Base-by-base conservation (phyloP, 2,888 invertebrate genomes). In the Ennomos quercinarius region DNA sequence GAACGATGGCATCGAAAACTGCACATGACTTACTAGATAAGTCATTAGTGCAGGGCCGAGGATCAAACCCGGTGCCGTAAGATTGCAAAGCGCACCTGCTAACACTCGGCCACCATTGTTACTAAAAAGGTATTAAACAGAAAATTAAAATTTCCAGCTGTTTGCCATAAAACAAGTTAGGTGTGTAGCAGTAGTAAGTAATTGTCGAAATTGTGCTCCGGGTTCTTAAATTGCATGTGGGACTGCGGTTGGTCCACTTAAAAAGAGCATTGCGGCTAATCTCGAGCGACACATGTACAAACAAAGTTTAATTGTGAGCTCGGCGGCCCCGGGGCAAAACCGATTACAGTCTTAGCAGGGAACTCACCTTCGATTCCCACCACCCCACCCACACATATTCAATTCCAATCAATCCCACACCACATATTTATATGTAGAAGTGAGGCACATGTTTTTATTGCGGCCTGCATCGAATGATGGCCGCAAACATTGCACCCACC, bases 261-360 rank as follows among this genome's bases (percentile, higher is more conserved):
- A 91, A 92, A 92, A 91, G 91, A 91, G 81, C 89, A 91, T 81
- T 89, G 89, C 80, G 86, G 89, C 86, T 90, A 91, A 90, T 91
- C 91, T 91, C 91, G 76, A 89, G 91, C 87, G 91, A 89, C 91
- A 91, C 89, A 90, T 91, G 90, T 86, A 89, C 89, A 88, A 91
- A 91, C 91, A 91, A 91, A 91, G 92, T 92, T 91, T 91, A 91
- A 92, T 91, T 91, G 92, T 91, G 88, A 89, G 80, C 72, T 70
- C 74, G 67, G 68, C 71, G 74, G 81, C 88, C 87, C 84, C 84
- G 81, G 82, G 82, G 90, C 87, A 89, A 91, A 91, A 91, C 89
- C 90, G 92, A 92, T 92, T 92, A 91, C 90, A 90, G 91, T 91
- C 92, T 92, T 92, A 91, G 87, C 86, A 60, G 58, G 76, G 76